These are phyloP conservation scores for Pogonophryne albipinna DNA, from an alignment of 2,797 vertebrate species.

Conservation along the genomic window DNA sequence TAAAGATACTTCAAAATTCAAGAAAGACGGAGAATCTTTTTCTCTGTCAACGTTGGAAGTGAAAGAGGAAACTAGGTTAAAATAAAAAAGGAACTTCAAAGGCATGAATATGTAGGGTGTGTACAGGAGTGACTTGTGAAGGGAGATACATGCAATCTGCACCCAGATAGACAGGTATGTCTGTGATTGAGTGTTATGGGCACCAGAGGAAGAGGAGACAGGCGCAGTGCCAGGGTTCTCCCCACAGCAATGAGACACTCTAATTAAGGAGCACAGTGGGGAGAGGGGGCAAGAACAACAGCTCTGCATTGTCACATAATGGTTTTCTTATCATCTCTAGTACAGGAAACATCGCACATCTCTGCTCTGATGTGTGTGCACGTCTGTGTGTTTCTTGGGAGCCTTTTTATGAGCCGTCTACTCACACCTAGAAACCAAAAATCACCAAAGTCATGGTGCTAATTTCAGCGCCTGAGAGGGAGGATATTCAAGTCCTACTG, in stretches of 20 bases:
- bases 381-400: conserved; percentile 35
- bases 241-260: conserved; percentile 73
- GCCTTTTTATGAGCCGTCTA: conserved; percentile 32
- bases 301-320: conserved; percentile 74
- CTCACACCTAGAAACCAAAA: conserved; percentile 53
- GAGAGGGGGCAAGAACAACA: conserved; percentile 72
- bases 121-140: conserved; percentile 49
- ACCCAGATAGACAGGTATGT: conserved; percentile 51
- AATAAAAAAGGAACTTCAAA: conserved; percentile 44
- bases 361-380: conserved; percentile 41
- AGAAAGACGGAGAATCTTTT: background rate
- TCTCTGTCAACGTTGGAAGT: conserved; percentile 9
- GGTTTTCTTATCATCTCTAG: conserved; percentile 74
- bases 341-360: conserved; percentile 59
- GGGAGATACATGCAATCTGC: conserved; percentile 32
- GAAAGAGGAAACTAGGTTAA: conserved; percentile 16
- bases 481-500: conserved; percentile 12
- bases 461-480: conserved; percentile 42
- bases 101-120: conserved; percentile 37
- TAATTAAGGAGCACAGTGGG: conserved; percentile 83
- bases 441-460: conserved; percentile 37
- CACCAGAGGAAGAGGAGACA: conserved; percentile 58
- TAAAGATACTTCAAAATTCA: conserved; percentile 18
- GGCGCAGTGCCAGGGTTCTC: conserved; percentile 73
- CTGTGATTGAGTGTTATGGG: conserved; percentile 55